Evolutionary conservation across 1,140 invertebrate genomes (phyloP).

Genomic region (Bicyclus anynana): DNA sequence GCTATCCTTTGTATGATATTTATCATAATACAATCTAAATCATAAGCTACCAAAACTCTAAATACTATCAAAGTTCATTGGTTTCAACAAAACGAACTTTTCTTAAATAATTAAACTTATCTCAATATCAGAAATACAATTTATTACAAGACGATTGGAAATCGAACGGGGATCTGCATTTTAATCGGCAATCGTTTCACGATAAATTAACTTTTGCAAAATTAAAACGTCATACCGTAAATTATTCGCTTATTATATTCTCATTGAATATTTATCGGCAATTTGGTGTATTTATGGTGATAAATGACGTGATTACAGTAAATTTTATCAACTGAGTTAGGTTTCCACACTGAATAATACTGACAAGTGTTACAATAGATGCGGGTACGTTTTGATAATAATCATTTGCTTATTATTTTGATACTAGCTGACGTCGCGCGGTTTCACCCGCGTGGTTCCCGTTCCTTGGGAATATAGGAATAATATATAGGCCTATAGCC

Average conservation of each 20-base stretch:
- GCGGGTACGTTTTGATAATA: no score
- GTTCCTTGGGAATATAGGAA: no score
- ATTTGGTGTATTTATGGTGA: constrained; percentile 29
- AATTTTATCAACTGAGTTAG: constrained; percentile 29
- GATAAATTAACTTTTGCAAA: constrained; percentile 25
- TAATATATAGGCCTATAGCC: no score
- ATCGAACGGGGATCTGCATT: constrained; percentile 6
- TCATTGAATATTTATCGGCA: constrained; percentile 32
- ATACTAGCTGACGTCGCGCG: no score
- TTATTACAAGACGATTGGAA: constrained; percentile 7
- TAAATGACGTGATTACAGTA: constrained; percentile 25
- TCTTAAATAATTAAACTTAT: neutral
- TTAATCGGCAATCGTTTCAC: constrained; percentile 17
- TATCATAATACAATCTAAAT: no score
- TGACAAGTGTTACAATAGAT: constrained; percentile 3
- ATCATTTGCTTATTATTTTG: no score
- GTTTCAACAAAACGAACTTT: no score
- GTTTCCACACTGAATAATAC: constrained; percentile 11
- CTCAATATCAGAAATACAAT: neutral
- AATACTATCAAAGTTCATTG: no score
- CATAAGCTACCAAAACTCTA: no score
- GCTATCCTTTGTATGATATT: no score
- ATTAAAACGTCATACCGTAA: constrained; percentile 32
- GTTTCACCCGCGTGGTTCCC: no score
- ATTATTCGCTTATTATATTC: constrained; percentile 31